Conservation (phyloP, 2,113 vertebrate species). For the Callopanchax toddi region DNA sequence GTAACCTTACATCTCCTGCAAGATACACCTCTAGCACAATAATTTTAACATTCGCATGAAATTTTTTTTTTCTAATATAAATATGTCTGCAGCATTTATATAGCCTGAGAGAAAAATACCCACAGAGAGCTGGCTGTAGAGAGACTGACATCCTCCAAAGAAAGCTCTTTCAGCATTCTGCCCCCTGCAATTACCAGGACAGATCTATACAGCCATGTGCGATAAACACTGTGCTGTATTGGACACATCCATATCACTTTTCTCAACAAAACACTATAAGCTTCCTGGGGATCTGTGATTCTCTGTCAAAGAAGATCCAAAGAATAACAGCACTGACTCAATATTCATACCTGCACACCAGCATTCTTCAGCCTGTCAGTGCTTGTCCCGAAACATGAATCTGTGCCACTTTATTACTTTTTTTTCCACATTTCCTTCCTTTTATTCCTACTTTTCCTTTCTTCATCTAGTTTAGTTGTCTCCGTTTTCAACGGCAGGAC, state of each 20-base stretch:
- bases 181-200: conserved; percentile 19
- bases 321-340: background rate
- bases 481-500: conserved; percentile 19
- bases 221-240: conserved; percentile 21
- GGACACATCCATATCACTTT: conserved; percentile 33
- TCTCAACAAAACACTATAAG: conserved; percentile 17
- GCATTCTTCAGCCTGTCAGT: conserved; percentile 75
- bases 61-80: no score
- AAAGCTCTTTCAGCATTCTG: conserved; percentile 32
- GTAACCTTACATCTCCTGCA: background rate
- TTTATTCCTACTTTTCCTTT: conserved; percentile 10
- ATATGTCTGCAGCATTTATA: conserved; percentile 15
- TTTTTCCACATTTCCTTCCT: conserved; percentile 7
- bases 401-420: conserved; percentile 7
- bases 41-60: no score
- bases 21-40: background rate
- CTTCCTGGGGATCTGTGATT: conserved; percentile 25
- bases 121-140: conserved; percentile 36
- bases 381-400: conserved; percentile 53
- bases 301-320: conserved; percentile 6
- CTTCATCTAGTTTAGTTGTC: no score
- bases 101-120: conserved; percentile 53
- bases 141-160: conserved; percentile 22
- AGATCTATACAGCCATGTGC: conserved; percentile 32
- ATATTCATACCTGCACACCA: conserved; percentile 28